Percentiles rank a stretch among this genome's conserved stretches.
These are phyloP conservation scores for Cynodonichthys magdalenae DNA, from an alignment of 2,797 vertebrate genomes.

Conservation along the genomic window DNA sequence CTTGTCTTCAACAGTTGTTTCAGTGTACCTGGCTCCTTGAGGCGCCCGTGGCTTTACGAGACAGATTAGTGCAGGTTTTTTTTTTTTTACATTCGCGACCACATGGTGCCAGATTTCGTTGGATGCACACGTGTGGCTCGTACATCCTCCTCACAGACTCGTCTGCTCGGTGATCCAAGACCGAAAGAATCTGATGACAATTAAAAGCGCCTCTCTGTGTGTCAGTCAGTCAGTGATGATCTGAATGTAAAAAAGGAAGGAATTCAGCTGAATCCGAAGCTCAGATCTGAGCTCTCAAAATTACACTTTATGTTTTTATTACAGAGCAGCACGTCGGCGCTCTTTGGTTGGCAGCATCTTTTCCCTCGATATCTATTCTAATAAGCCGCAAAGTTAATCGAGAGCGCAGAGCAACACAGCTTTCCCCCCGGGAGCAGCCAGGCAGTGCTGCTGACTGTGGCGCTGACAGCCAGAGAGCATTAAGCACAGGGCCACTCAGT, in stretches of 20 bases:
- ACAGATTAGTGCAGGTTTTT: constrained; percentile 6
- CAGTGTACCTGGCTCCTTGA: constrained; percentile 41
- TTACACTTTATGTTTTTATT: constrained; percentile 56
- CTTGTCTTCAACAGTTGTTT: constrained; percentile 49
- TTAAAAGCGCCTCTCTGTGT: constrained; percentile 42
- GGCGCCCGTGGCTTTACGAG: constrained; percentile 27
- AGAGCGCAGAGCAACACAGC: constrained; percentile 71
- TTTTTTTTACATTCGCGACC: neutral
- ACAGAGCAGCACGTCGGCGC: constrained; percentile 36
- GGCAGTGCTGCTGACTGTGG: constrained; percentile 67
- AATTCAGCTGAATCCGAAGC: constrained; percentile 78
- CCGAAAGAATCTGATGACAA: constrained; percentile 46
- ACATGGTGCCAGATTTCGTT: constrained; percentile 30
- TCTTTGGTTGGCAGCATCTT: constrained; percentile 64
- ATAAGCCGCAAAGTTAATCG: constrained; percentile 75
- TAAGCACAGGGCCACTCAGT: constrained; percentile 72
- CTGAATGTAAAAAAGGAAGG: constrained; percentile 88
- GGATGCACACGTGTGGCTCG: constrained; percentile 26
- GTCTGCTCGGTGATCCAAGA: constrained; percentile 31
- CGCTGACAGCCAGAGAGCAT: constrained; percentile 76
- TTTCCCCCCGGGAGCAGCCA: constrained; percentile 66
- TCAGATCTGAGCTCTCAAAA: constrained; percentile 83
- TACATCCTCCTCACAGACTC: constrained; percentile 31
- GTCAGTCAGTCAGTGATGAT: constrained; percentile 57
- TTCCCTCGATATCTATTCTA: constrained; percentile 70